Evolutionary conservation across 2,113 vertebrate species (phyloP), one percentile per base, ranked within the genome.

Genomic region (Dissostichus mawsoni): DNA sequence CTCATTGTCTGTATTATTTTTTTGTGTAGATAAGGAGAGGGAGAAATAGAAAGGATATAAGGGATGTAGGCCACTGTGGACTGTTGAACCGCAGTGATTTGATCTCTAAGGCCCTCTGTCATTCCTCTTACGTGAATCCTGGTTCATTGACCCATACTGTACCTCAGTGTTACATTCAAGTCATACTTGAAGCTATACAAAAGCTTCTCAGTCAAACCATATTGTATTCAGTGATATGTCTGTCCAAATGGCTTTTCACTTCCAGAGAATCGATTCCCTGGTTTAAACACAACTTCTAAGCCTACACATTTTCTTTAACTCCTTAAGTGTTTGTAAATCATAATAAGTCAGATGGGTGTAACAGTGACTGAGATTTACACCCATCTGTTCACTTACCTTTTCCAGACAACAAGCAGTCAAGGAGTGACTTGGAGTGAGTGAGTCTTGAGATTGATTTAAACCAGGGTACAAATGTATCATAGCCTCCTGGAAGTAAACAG

Each of bases 61-160:
- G 73, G 63, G 84, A 72, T 73, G 56, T 55, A 76, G 80, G 92
- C 91, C 92, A 93, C 90, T 90, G 83, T 91, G 90, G 89, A 90
- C 90, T 85, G 83, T 78, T 84, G 51, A 86, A 87, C 73, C 70
- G 70, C 70, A 81, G 74, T 86, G 66, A 87, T 89, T 84, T 87
- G 48, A 87, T 58, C 36, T 81, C n/a, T 81, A 80, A 73, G 65
- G 77, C 83, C 87, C 87, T 89, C 72, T 89, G 85, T 89, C 90
- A 91, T 92, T 81, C 91, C 90, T 89, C 69, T 86, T 79, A 84
- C 69, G 23, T 85, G 80, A 87, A 87, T 93, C 93, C 92, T 87
- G 84, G 90, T 85, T 85, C 90, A 93, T 92, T 86, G 82, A 69
- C 86, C 85, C 92, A 93, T 89, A 86, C 78, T 88, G 85, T 93